Evolutionary conservation across 1,140 invertebrate genomes (phyloP).

Genomic region (Drosophila insularis): DNA sequence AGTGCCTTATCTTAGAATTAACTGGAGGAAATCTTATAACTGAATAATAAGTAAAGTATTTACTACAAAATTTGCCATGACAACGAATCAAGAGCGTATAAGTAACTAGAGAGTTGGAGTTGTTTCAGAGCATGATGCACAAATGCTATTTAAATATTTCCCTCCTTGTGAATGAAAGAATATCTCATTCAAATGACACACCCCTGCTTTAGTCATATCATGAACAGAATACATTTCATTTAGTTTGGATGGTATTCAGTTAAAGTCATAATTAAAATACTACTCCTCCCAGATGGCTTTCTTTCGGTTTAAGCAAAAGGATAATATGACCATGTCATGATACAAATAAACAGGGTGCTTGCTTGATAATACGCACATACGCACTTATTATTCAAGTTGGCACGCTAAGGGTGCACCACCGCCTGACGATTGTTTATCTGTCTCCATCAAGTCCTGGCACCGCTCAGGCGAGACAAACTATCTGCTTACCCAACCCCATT

Average conservation of each 20-base stretch:
- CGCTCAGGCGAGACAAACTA: slow-evolving; percentile 59
- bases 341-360: slow-evolving; percentile 1
- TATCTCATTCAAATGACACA: not conserved
- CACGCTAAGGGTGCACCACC: slow-evolving; percentile 10
- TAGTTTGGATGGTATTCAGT: not conserved
- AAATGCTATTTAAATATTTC: not conserved
- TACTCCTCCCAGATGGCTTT: not conserved
- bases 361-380: not conserved
- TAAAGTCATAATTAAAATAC: slow-evolving; percentile 6
- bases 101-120: no score
- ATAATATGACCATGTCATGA: not conserved
- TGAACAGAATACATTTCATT: slow-evolving; percentile 1
- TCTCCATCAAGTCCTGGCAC: slow-evolving; percentile 65
- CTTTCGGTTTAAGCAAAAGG: not conserved
- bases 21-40: not conserved
- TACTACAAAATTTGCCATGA: no score
- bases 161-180: not conserved
- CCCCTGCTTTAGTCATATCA: not conserved
- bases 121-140: no score
- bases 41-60: not conserved
- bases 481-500: slow-evolving; percentile 38
- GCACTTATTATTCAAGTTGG: slow-evolving; percentile 14
- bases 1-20: not conserved
- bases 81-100: no score
- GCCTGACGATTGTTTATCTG: slow-evolving; percentile 31